Base-by-base conservation (phyloP, 2,797 vertebrate species). In the Rhynchotus rufescens region DNA sequence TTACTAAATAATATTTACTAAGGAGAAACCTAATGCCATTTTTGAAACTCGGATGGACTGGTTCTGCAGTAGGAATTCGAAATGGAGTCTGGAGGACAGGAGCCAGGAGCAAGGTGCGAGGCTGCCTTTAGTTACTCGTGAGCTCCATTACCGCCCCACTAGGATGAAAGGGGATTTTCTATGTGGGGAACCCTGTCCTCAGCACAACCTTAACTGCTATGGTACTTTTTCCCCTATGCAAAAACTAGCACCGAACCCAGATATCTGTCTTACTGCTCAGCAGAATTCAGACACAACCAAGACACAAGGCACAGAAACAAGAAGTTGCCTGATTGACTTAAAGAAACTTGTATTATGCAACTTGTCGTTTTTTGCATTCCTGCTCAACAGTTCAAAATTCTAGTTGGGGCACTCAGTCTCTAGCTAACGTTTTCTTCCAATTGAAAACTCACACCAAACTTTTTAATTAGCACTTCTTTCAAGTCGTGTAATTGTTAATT, bases 381-480 rank as follows among this genome's bases (percentile, higher is more conserved):
- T 85, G 57, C 17, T 88, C 87, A 87, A 90, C 91, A 90, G 42
- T 26, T 57, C 61, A 64, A 62, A 91, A 73, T 94, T 84, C 71
- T 80, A 81, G 81, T 95, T 94, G 69, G 77, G 60, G 81, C 79
- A 36, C 59, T 44, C 54, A 72, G 36, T 74, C 86, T 91, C 80
- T 10, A 40, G 22, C 34, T 89, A 75, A 80, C 92, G 93, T 91
- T 80, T 49, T 59, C 61, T 94, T 95, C 95, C 88, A 88, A 72
- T 40, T 94, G 88, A 90, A 96, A 92, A 93, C 34, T 72, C 64
- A 60, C 36, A 44, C 86, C 86, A 88, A 94, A 84, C 84, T 80
- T 96, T 92, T 86, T 88, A 96, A 96, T 96, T 96, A 94, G 86
- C 86, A 84, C 92, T 92, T 77, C 38, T 93, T 92, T 94, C 88